Percentiles rank a stretch among this genome's conserved stretches.
Conservation (phyloP, 2,113 vertebrate genomes). For the Colius striatus region DNA sequence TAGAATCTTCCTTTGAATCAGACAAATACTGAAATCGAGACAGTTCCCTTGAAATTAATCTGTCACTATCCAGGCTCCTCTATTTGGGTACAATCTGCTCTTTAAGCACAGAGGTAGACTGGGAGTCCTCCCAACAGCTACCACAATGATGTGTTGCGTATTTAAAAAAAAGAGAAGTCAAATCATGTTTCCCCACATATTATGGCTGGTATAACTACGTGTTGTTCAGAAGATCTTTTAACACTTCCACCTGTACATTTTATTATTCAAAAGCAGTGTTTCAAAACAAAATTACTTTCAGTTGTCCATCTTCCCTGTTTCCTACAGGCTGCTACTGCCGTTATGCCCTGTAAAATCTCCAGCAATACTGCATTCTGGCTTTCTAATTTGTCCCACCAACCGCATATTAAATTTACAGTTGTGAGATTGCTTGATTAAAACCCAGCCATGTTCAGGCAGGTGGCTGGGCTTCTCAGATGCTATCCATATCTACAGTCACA, state of each 20-base stretch:
- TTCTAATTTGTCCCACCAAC: background rate
- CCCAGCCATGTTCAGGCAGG: background rate
- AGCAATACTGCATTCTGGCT: background rate
- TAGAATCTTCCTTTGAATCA: background rate
- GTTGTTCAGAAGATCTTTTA: background rate
- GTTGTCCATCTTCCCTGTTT: background rate
- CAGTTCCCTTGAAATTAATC: background rate
- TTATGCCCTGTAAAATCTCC: background rate
- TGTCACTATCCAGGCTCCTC: background rate
- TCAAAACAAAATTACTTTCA: background rate
- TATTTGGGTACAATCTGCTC: background rate
- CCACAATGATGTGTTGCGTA: accelerated
- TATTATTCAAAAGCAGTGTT: background rate
- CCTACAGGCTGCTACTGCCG: background rate
- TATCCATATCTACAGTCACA: background rate
- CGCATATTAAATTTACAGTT: background rate
- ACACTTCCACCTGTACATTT: background rate
- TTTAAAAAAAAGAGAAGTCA: background rate
- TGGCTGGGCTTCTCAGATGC: background rate
- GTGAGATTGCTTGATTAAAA: background rate
- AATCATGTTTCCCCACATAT: background rate
- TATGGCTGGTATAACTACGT: background rate
- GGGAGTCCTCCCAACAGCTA: background rate
- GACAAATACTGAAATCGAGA: background rate
- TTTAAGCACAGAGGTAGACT: background rate